Base-by-base conservation (phyloP, 2,113 vertebrate genomes). In the Aramus guarauna region DNA sequence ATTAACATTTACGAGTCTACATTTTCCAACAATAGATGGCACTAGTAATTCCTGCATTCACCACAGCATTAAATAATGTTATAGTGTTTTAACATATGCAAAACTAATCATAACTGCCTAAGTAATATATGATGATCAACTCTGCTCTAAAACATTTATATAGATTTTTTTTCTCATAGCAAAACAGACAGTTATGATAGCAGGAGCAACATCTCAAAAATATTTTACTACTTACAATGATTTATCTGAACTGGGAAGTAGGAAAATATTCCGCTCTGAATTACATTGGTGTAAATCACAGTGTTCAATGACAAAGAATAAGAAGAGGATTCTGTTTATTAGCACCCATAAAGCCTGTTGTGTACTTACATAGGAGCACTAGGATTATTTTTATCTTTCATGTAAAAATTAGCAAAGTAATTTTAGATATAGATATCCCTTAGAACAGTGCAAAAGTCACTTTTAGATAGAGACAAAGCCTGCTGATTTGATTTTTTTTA, bases 21-120 rank as follows among this genome's bases (percentile, higher is more conserved):
- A 80, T 87, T 80, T 95, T 91, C 71, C 73, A 91, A 64, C 97
- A 95, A 97, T 97, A 98, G 97, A 97, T 97, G 96, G 96, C 97
- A 97, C 81, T 97, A 88, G 53, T 95, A 94, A 97, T 96, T 97
- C 85, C 96, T 79, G 15, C 47, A 97, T 98, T 96, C 85, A 64
- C 50, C 60, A 76, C 47, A 88, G 75, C 78, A 71, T 93, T 84
- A 85, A 88, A 66, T 97, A 92, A 82, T 79, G 75, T 74, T 95
- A 64, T 3, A 92, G 59, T 91, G 92, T 92, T 96, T 90, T 95
- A 94, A 96, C 82, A 90, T 85, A 94, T 85, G 79, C 71, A 96
- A 96, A 96, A 69, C 55, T 90, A 95, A 94, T 97, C 73, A 96
- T 86, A 96, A 95, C 76, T 95, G 94, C 81, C 91, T 41, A 92